Conservation (phyloP, 23 tunicate species). For the Aplidium turbinatum region DNA sequence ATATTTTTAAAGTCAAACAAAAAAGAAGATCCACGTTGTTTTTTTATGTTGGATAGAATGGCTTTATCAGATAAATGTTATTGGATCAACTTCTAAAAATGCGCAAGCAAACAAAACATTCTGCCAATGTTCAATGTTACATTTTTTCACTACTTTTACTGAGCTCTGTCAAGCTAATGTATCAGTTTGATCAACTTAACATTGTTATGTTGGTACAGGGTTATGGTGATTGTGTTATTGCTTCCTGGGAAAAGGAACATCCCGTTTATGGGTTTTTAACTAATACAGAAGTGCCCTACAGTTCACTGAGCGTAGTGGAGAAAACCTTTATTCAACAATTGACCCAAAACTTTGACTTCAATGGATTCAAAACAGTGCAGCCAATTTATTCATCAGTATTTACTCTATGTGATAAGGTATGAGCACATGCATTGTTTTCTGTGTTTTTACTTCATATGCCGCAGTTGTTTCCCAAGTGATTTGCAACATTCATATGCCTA, state of each 20-base stretch:
- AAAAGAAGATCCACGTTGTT: too few species aligned
- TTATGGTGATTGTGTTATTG: conserved; percentile 14
- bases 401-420: conserved; percentile 6
- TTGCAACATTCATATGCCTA: too few species aligned
- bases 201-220: conserved; percentile 7
- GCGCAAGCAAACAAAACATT: too few species aligned
- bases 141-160: neutral
- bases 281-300: neutral
- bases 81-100: too few species aligned
- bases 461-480: too few species aligned
- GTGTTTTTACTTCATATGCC: too few species aligned
- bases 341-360: neutral
- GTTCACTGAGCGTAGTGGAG: neutral
- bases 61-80: too few species aligned
- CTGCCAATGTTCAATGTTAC: too few species aligned
- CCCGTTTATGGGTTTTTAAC: neutral
- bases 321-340: neutral
- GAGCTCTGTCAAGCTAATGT: neutral
- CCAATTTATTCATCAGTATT: conserved; percentile 1
- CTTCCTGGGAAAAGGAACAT: conserved; percentile 5
- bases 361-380: neutral
- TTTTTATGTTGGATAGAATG: too few species aligned
- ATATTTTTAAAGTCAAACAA: too few species aligned
- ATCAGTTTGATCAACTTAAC: too few species aligned
- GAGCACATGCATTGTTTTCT: too few species aligned